phyloP scores from a whole-genome alignment of 2,797 vertebrate genomes.

The Pelobates cultripes region DNA sequence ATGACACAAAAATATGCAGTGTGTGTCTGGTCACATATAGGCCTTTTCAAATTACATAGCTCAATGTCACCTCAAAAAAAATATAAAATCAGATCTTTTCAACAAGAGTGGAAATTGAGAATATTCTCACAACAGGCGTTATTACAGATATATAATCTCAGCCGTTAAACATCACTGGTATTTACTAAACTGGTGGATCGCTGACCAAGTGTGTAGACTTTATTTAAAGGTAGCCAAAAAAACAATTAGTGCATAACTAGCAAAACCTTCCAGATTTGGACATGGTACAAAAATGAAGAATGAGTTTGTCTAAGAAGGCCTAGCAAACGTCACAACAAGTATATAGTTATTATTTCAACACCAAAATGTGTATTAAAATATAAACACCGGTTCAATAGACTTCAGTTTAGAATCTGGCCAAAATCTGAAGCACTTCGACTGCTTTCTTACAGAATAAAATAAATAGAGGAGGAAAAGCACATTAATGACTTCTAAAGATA shows the following conservation, averaged over 20 bases:
- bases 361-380: no score
- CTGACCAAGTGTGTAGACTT: not conserved
- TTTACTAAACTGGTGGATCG: conserved; percentile 19
- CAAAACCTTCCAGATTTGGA: not conserved
- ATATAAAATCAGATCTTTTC: not conserved
- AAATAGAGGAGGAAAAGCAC: not conserved
- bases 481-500: not conserved
- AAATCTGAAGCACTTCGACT: not conserved
- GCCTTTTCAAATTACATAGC: not conserved
- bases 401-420: no score
- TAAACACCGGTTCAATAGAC: no score
- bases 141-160: not conserved
- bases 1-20: not conserved
- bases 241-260: conserved; percentile 21
- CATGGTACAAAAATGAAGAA: conserved; percentile 2
- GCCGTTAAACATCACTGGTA: conserved; percentile 6
- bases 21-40: not conserved
- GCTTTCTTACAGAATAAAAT: not conserved
- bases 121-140: not conserved
- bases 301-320: conserved; percentile 18
- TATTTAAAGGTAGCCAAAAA: not conserved
- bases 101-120: not conserved
- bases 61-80: not conserved
- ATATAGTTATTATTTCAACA: no score
- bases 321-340: not conserved